Conservation (phyloP, 2,113 vertebrate species). For the Gracilinanus agilis region DNA sequence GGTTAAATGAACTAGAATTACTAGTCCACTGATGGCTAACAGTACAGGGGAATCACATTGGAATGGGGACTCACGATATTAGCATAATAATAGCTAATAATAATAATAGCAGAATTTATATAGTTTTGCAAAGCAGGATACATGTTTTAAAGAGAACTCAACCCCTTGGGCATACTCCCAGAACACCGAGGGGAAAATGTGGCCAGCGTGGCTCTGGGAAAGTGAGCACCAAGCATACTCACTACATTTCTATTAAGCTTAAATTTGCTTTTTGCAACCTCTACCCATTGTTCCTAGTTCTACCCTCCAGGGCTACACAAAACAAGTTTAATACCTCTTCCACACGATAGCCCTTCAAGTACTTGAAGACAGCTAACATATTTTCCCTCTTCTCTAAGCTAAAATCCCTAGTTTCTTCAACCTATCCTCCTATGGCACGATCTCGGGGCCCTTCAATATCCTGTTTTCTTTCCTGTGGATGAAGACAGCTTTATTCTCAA, state of each 20-base stretch:
- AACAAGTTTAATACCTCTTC: background rate
- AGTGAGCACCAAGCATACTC: background rate
- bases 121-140: background rate
- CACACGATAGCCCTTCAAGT: background rate
- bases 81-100: background rate
- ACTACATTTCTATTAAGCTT: background rate
- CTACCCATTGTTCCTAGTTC: background rate
- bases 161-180: background rate
- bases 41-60: background rate
- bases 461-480: background rate
- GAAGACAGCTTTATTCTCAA: background rate
- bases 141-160: background rate
- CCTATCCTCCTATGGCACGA: background rate
- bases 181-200: background rate
- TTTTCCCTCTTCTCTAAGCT: background rate
- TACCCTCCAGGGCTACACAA: background rate
- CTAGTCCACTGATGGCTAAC: background rate
- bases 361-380: background rate
- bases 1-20: background rate
- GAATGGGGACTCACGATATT: background rate
- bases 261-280: background rate
- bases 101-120: background rate
- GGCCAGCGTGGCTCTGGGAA: background rate
- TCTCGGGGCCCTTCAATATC: background rate
- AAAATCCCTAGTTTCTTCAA: background rate